Evolutionary conservation across 2,797 vertebrate species (phyloP), one percentile per base, ranked within the genome.

Genomic region (Bradypodion pumilum): DNA sequence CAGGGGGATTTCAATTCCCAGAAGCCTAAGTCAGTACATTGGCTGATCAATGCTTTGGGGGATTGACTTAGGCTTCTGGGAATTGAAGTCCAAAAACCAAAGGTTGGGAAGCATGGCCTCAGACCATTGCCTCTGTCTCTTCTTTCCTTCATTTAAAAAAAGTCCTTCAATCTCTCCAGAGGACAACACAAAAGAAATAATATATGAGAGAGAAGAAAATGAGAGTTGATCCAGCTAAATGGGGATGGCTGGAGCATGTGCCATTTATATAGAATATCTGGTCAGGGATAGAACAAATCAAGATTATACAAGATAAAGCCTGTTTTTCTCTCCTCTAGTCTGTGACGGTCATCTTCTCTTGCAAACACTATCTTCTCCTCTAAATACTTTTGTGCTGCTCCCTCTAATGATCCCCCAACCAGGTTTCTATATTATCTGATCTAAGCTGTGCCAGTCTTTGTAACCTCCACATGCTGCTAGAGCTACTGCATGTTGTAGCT

Each of bases 361-460:
- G 68, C 80, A 93, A 91, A 86, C 85, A 82, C 78, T 80, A 81
- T 76, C 81, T 89, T 52, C 85, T 77, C 88, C 76, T 90, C 85
- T 86, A 91, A 85, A 89, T 90, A 92, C 23, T 82, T 89, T 19
- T 88, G 68, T 86, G 79, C 68, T 80, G 74, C 69, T 81, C 73
- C 44, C 89, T 65, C 74, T 84, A 84, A 91, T 90, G 93, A 92
- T 84, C 80, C 87, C 37, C 7, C 42, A 49, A 63, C 62, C 80
- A 88, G 78, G 66, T 89, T 92, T 93, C 84, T 90, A 89, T 65
- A 74, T 79, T 91, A 93, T 90, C 90, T 92, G 89, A 91, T 91
- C 82, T 85, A 86, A 32, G 59, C 75, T 69, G 69, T 86, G 89
- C 90, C 91, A 91, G 65, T 83, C 87, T 78, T n/a, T 78, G 27